These are phyloP conservation scores for Luperina nickerlii DNA, from an alignment of 2,888 invertebrate genomes.

Conservation along the genomic window DNA sequence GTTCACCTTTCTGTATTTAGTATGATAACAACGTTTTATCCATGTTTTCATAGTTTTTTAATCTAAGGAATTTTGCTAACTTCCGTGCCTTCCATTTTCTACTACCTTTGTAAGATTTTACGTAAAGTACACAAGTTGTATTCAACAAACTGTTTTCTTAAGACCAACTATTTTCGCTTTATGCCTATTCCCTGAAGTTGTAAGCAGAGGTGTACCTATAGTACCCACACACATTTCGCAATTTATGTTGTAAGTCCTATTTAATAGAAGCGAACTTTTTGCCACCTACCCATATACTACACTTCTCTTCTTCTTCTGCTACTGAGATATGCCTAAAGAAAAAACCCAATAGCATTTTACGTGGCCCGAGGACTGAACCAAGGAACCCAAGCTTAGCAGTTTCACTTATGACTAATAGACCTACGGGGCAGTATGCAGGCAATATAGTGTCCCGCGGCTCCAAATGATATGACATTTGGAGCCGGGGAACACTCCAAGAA, in stretches of 20 bases:
- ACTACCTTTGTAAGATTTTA: background rate
- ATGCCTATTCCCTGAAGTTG: background rate
- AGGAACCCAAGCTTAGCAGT: background rate
- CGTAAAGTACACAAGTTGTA: background rate
- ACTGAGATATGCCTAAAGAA: background rate
- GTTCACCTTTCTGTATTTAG: background rate
- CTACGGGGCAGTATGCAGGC: background rate
- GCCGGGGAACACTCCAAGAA: slow-evolving; percentile 96
- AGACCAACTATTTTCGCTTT: background rate
- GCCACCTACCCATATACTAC: background rate
- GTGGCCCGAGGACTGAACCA: background rate
- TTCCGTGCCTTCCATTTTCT: background rate
- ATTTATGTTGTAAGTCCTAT: background rate
- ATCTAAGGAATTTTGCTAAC: too few species aligned
- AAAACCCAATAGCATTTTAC: background rate
- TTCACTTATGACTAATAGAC: background rate
- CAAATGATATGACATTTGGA: slow-evolving; percentile 96
- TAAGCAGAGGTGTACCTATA: background rate
- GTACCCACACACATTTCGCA: too few species aligned
- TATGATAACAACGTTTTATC: background rate
- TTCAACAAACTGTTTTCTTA: background rate
- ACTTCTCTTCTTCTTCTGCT: too few species aligned
- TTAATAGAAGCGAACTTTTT: background rate
- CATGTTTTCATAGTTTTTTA: background rate
- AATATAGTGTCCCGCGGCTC: background rate